phyloP scores from a whole-genome alignment of 2,888 invertebrate species.

The Hemithea aestivaria region DNA sequence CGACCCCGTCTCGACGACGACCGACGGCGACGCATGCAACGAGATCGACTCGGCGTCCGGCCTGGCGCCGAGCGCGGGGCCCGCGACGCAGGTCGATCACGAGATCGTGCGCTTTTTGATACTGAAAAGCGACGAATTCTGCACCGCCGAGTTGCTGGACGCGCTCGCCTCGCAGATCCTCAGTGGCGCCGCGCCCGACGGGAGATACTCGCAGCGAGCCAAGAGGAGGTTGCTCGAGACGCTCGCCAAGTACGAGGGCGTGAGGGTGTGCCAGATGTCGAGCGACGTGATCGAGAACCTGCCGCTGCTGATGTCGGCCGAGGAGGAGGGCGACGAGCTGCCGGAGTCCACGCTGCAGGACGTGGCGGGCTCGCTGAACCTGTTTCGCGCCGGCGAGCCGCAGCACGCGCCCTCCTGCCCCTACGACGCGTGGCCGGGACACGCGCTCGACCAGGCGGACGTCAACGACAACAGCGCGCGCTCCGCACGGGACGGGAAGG shows the following conservation, averaged over 20 bases:
- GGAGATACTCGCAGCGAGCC: constrained; percentile 56
- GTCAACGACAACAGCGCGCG: constrained; percentile 51
- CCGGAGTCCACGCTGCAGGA: constrained; percentile 64
- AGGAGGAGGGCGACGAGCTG: constrained; percentile 45
- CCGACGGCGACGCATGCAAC: constrained; percentile 42
- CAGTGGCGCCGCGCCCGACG: constrained; percentile 48
- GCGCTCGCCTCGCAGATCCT: constrained; percentile 72
- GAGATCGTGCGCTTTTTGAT: constrained; percentile 76
- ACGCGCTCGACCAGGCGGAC: constrained; percentile 54
- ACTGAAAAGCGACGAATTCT: constrained; percentile 74
- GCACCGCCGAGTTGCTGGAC: constrained; percentile 71
- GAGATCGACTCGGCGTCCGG: constrained; percentile 39
- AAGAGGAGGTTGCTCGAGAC: constrained; percentile 58
- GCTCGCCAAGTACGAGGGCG: constrained; percentile 64
- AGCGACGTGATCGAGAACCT: constrained; percentile 64
- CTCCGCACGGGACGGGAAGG: constrained; percentile 64
- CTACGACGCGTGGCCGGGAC: constrained; percentile 65
- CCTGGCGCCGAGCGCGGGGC: constrained; percentile 41
- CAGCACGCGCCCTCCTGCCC: constrained; percentile 62
- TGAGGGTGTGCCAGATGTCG: constrained; percentile 62
- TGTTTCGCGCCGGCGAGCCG: constrained; percentile 60
- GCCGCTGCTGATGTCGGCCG: constrained; percentile 44
- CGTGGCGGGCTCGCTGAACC: constrained; percentile 66
- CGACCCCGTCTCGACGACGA: constrained; percentile 47
- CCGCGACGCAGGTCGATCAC: constrained; percentile 61